Conservation (phyloP, 2,113 vertebrate species). For the Rattus norvegicus region GRCr8 NC_086022.1:181493001-181493500, state of each 20-base stretch:
- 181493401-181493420: rapidly evolving
- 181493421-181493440: not conserved
- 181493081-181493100: not conserved
- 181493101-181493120: not conserved
- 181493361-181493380: not conserved
- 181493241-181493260: not conserved
- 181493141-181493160: not conserved
- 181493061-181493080: not conserved
- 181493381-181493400: not conserved
- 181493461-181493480: too few relatives aligned
- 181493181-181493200: not conserved
- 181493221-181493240: not conserved
- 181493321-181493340: not conserved
- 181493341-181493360: not conserved
- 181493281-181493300: not conserved
- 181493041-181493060: not conserved
- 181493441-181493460: not conserved
- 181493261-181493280: slow-evolving; percentile 7
- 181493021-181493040: rapidly evolving
- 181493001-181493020: not conserved
- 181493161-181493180: not conserved
- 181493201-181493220: not conserved
- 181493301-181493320: not conserved
- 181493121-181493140: not conserved
- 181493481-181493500: not conserved